Base-by-base conservation (phyloP, 2,113 vertebrate species). In the Nestor notabilis region DNA sequence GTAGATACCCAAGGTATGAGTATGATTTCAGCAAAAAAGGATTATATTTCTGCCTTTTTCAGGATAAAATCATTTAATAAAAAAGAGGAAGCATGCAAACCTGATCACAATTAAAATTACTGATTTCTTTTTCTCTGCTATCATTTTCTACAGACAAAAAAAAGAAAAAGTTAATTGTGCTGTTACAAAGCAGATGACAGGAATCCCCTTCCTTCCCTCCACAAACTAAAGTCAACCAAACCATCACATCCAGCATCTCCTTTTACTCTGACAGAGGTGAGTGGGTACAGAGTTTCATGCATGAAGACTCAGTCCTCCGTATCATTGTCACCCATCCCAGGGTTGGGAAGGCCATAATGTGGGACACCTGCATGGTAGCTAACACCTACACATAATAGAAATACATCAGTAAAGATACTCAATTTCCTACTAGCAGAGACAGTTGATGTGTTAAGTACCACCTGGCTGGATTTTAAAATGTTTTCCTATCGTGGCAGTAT, bases 381-480 rank as follows among this genome's bases (percentile, higher is more conserved):
- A 2, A 14, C 23, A 35, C 7, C 39, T n/a, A 1, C 8, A 10
- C 23, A 21, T 11, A 20, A 21, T 0, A 18, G 50, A 60, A 5
- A 66, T 63, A 21, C 2, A 1, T 21, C 20, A 33, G 24, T 52
- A 18, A 58, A 47, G 43, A 63, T 3, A 13, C 0, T 0, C 9
- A 4, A 4, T 71, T 77, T 90, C 87, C 20, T 3, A 7, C 20
- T 33, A 13, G 31, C 0, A 2, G n/a, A 44, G 25, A 35, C 19
- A 56, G 33, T 16, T 21, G 39, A 5, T 7, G 1, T 46, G 64
- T 19, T 13, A 7, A 70, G 13, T 50, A 15, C 14, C 49, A 16
- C 44, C 27, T 35, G 68, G 13, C 63, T 68, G 25, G n/a, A 29
- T 33, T 13, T 63, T 39, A 13, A 58, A 41, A 53, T 3, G 7